These are phyloP conservation scores for Resseliella maxima DNA, from an alignment of 2,888 invertebrate species.

Conservation along the genomic window DNA sequence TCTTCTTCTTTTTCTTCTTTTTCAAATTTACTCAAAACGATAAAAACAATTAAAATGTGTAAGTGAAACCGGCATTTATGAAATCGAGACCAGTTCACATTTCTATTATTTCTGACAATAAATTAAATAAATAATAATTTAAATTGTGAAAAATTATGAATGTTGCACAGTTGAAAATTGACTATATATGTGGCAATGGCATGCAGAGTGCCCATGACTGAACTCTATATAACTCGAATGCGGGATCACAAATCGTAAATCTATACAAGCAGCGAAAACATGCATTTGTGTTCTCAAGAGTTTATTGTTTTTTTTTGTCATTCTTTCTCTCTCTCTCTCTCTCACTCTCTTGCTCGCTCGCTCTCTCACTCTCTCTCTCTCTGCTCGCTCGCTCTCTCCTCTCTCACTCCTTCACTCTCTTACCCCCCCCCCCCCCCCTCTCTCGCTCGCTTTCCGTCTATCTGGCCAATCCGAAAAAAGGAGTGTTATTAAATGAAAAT, in stretches of 20 bases:
- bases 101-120: conserved; percentile 51
- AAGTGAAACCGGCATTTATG: background rate
- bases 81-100: conserved; percentile 36
- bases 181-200: conserved; percentile 53
- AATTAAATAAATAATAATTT: conserved; percentile 52
- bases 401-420: too few relatives aligned
- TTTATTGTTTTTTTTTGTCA: background rate
- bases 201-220: background rate
- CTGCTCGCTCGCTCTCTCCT: too few relatives aligned
- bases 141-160: conserved; percentile 38
- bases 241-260: conserved; percentile 37
- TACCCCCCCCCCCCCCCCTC: too few relatives aligned
- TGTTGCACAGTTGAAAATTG: background rate
- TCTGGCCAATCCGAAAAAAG: too few relatives aligned
- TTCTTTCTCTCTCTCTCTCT: background rate
- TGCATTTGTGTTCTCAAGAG: background rate
- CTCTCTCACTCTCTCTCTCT: too few relatives aligned
- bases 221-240: background rate
- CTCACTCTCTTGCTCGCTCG: too few relatives aligned
- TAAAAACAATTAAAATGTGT: background rate
- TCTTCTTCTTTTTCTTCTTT: background rate
- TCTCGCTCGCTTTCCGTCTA: too few relatives aligned
- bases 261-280: background rate
- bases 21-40: background rate
- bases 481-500: background rate